Base-by-base conservation (phyloP, 2,113 vertebrate species). In the Plestiodon gilberti region DNA sequence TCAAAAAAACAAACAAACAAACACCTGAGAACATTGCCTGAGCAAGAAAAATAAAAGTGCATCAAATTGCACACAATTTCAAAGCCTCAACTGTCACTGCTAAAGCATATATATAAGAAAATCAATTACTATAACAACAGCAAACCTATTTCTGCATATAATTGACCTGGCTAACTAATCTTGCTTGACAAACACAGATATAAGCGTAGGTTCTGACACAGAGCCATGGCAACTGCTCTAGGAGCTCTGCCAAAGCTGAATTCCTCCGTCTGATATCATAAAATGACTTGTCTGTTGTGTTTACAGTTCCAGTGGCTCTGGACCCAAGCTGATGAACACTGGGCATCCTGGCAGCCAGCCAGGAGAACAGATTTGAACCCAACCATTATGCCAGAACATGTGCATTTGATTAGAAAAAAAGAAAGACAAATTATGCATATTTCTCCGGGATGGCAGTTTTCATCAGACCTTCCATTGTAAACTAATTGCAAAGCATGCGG, bases 161-260 rank as follows among this genome's bases (percentile, higher is more conserved):
- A 97, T 94, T 95, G 97, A 96, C 93, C 77, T 92, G 91, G 89
- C 93, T 95, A 96, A 95, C 93, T 95, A 95, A 96, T 96, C 94
- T 94, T 90, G 82, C 96, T 95, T 94, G 94, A 96, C 93, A 96
- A 96, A 96, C 87, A 93, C 22, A 91, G 92, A 95, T 94, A 92
- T 57, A 92, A 94, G 94, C 89, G 95, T 90, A 89, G 88, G 91
- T 86, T 94, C 81, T 93, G 94, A 96, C 92, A 93, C 1, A 0
- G 6, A 93, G 95, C 96, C 94, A 96, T 94, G 93, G 90, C 94
- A 95, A 96, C 88, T 62, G 92, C 88, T 93, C 92, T 82, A 93
- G 96, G 96, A 94, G 78, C 88, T 88, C 90, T 93, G 95, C 96
- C 96, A 96, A 94, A 69, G 84, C 83, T 82, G 90, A 95, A 96